phyloP scores from a whole-genome alignment of 2,888 invertebrate genomes.

The Orchesellides sinensis region DNA sequence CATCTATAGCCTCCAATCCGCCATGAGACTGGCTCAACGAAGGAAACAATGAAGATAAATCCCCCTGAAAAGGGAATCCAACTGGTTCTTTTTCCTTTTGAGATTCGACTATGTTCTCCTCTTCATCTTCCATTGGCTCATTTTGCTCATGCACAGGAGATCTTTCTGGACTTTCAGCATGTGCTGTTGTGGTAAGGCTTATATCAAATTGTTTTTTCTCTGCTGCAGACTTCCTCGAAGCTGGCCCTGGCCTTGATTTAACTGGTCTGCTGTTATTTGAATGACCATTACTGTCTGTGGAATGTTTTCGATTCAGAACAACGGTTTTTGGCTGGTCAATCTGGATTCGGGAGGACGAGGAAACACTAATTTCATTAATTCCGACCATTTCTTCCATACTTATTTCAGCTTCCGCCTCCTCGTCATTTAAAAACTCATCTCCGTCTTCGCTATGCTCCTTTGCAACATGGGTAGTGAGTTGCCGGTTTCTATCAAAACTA shows the following conservation, averaged over 20 bases:
- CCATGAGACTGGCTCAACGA: slow-evolving; percentile 24
- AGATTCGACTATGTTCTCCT: neutral
- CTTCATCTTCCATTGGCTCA: slow-evolving; percentile 18
- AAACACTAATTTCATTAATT: slow-evolving; percentile 19
- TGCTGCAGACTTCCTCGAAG: slow-evolving; percentile 8
- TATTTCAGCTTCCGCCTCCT: slow-evolving; percentile 44
- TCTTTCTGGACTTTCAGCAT: neutral
- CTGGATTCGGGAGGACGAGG: slow-evolving; percentile 8
- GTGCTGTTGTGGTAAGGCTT: neutral
- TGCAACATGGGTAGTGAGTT: slow-evolving; percentile 19
- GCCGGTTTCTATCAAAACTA: slow-evolving; percentile 10
- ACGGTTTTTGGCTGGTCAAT: slow-evolving; percentile 19
- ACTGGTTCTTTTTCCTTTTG: neutral
- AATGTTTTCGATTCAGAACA: neutral
- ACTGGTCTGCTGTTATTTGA: neutral
- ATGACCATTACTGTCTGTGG: slow-evolving; percentile 3
- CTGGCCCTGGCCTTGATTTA: slow-evolving; percentile 31
- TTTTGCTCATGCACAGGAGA: neutral
- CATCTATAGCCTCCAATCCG: slow-evolving; percentile 43
- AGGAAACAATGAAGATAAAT: slow-evolving; percentile 42
- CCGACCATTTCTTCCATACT: slow-evolving; percentile 45
- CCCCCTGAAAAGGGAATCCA: slow-evolving; percentile 10
- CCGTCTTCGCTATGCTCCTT: slow-evolving; percentile 42
- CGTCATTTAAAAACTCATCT: slow-evolving; percentile 26
- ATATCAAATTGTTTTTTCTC: neutral